Conservation (phyloP, 2,888 invertebrate genomes). For the Mythimna ferrago region DNA sequence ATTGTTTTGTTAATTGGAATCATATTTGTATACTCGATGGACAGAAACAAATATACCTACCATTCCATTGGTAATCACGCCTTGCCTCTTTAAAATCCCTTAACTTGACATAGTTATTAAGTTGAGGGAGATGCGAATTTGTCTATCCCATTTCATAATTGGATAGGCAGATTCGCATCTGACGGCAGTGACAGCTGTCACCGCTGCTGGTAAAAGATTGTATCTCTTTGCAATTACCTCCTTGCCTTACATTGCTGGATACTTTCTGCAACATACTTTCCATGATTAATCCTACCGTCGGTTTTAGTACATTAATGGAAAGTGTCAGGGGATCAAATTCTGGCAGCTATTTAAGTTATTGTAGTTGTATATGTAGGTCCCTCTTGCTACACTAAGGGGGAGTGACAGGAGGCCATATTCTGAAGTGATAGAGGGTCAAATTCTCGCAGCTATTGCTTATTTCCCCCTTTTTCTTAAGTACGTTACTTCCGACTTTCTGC, state of each 20-base stretch:
- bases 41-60: no score
- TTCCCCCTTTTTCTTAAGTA: neutral
- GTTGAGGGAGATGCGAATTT: no score
- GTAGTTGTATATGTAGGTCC: neutral
- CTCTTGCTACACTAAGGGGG: conserved; percentile 39
- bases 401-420: conserved; percentile 32
- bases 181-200: conserved; percentile 12
- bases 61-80: no score
- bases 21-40: no score
- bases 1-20: no score
- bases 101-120: neutral
- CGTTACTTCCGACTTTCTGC: conserved; percentile 1
- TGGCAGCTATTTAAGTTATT: no score
- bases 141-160: neutral
- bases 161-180: neutral
- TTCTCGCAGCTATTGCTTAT: conserved; percentile 6
- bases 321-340: no score
- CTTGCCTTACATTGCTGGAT: neutral
- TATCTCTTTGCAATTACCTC: conserved; percentile 9
- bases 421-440: conserved; percentile 8
- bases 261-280: conserved; percentile 12
- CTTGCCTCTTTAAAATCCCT: neutral
- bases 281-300: neutral
- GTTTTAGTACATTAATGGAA: no score
- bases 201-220: neutral